Evolutionary conservation across 2,797 vertebrate species (phyloP).

Genomic region (Aeoliscus strigatus): DNA sequence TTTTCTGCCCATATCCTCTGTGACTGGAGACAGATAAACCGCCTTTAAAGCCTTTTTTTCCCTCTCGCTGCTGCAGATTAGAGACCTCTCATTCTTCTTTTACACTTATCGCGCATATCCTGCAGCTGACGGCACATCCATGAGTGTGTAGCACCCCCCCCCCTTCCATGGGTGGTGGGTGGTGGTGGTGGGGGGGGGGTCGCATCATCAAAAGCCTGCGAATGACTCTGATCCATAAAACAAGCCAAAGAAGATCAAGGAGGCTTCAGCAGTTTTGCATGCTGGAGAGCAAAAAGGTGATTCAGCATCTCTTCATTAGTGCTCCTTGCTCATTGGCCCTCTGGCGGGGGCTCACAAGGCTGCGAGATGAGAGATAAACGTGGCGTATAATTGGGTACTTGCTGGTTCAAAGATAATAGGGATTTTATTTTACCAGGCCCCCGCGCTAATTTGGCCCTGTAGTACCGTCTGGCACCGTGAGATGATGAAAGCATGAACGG

Average conservation of each 20-base stretch:
- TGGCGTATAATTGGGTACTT: conserved; percentile 58
- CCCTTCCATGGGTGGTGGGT: background rate
- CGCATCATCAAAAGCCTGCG: conserved; percentile 25
- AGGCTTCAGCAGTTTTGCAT: conserved; percentile 17
- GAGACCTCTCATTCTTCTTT: conserved; percentile 28
- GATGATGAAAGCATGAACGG: conserved; percentile 35
- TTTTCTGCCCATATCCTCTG: conserved; percentile 25
- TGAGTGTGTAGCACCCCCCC: conserved; percentile 20
- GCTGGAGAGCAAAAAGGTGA: conserved; percentile 53
- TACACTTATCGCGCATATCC: conserved; percentile 25
- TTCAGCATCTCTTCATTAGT: conserved; percentile 60
- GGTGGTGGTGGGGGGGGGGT: no score
- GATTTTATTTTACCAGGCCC: conserved; percentile 53
- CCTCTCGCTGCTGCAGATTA: conserved; percentile 31
- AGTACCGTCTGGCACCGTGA: conserved; percentile 23
- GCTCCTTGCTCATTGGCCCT: conserved; percentile 40
- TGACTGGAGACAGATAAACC: conserved; percentile 41
- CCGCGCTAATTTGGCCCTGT: conserved; percentile 57
- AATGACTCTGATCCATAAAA: conserved; percentile 37
- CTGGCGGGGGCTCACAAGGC: conserved; percentile 53
- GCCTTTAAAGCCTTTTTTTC: conserved; percentile 24
- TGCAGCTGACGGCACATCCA: conserved; percentile 21
- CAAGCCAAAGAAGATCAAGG: conserved; percentile 25
- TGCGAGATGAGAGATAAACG: conserved; percentile 57
- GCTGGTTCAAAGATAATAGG: conserved; percentile 66